Evolutionary conservation across 2,888 invertebrate genomes (phyloP), one percentile per base, ranked within the genome.

Genomic region (Prenolepis imparis): DNA sequence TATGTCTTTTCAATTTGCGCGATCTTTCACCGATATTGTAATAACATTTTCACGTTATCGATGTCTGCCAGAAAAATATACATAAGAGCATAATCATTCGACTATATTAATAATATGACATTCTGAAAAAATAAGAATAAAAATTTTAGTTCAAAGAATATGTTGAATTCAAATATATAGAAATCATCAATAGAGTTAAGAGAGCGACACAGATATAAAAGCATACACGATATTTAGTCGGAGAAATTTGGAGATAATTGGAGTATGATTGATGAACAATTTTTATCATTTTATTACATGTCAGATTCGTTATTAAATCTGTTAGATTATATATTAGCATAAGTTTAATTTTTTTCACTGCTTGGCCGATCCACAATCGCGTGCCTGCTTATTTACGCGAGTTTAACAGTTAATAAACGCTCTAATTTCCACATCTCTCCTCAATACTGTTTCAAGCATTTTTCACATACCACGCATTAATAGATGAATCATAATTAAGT

Each of bases 341-440:
- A 32, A 59, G 11, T 15, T 70, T 18, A 41, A 41, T 70, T 57
- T 36, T 41, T 21, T 59, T 70, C 18, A 44, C 18, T 44, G 36
- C 36, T 59, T 59, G 44, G 11, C 15, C n/a, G 15, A 52, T 36
- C 18, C 41, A 52, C 48, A 57, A 15, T 24, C 44, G 48, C 18
- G 12, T 57, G 32, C 55, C 12, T 72, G 44, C 32, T 24, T 21
- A 24, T 48, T 68, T 6, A 15, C 41, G 41, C 78, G 1, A 18
- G 12, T 44, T 70, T 80, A 78, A 78, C 57, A 67, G 64, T n/a
- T 39, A 67, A 28, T 55, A 52, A 39, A 77, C 28, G 11, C 82
- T 28, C 55, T 57, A 21, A 55, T 52, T 72, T 28, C 64, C 67
- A 18, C 12, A 28, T 72, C 57, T 82, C n/a, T 83, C 48, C 18